A percentile compares a stretch with the other conserved stretches of the same genome.
Evolutionary conservation across 2,797 vertebrate genomes (phyloP).

Genomic region (Gadopsis marmoratus): DNA sequence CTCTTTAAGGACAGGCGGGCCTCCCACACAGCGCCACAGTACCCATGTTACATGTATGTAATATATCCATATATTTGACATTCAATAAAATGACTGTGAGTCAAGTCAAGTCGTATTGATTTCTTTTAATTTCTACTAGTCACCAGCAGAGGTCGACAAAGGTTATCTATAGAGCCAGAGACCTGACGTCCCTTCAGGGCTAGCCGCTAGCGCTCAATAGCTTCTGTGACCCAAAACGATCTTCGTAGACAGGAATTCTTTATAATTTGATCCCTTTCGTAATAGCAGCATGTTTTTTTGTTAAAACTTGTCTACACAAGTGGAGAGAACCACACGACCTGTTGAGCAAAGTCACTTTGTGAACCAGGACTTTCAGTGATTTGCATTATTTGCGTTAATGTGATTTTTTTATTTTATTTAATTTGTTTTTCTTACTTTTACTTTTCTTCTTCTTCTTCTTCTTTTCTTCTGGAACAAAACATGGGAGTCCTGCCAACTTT

Average conservation of each 20-base stretch:
- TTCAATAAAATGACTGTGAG: neutral
- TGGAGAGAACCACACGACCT: neutral
- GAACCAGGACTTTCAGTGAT: neutral
- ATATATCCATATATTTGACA: neutral
- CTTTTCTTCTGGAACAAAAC: neutral
- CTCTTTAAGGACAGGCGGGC: constrained; percentile 47
- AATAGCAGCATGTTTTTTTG: no score
- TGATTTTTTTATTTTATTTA: no score
- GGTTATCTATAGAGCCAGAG: neutral
- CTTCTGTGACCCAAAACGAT: neutral
- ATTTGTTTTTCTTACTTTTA: neutral
- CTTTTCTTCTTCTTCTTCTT: no score
- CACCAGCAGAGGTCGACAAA: constrained; percentile 5
- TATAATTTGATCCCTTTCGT: neutral
- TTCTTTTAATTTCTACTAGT: neutral
- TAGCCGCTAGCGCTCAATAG: neutral
- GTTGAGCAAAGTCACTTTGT: neutral
- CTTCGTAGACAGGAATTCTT: neutral
- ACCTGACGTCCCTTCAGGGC: neutral
- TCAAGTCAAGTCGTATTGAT: neutral
- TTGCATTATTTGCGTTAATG: neutral
- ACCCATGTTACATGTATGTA: neutral
- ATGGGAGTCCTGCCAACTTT: neutral
- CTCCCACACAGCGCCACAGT: neutral
- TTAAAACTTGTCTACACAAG: neutral